A percentile compares a stretch with the other conserved stretches of the same genome.
Conservation (phyloP, 2,797 vertebrate genomes). For the Sitta carolinensis region DNA sequence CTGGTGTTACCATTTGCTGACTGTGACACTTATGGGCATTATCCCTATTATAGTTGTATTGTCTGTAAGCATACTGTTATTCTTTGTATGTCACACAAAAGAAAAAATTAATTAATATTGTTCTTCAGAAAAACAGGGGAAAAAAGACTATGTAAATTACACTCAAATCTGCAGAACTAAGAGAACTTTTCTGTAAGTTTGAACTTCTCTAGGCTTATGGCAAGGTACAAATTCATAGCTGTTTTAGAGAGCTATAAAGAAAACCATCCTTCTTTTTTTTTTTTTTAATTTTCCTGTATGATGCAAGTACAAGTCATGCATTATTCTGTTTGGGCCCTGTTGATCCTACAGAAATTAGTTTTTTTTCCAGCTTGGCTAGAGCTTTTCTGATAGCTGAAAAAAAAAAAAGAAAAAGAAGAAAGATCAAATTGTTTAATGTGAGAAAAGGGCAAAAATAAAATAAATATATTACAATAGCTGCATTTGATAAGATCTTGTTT, state of each 20-base stretch:
- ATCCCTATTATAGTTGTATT: not conserved
- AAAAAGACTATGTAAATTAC: not conserved
- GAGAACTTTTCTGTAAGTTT: not conserved
- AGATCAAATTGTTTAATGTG: not conserved
- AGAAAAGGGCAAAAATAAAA: not conserved
- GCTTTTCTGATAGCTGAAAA: not conserved
- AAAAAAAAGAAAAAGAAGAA: not conserved
- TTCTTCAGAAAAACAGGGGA: rapidly evolving
- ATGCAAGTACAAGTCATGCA: not conserved
- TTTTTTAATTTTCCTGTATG: not conserved
- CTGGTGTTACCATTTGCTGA: not conserved
- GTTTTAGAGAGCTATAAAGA: not conserved
- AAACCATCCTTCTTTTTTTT: not conserved
- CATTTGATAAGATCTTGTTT: not conserved
- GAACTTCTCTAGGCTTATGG: not conserved
- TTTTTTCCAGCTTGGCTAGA: not conserved
- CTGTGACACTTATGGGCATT: not conserved
- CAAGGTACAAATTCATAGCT: not conserved
- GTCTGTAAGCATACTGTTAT: not conserved
- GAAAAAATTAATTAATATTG: not conserved
- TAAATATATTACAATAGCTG: not conserved
- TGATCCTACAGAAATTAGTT: slow-evolving; percentile 3
- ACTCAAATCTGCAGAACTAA: not conserved
- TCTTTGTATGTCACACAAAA: not conserved
- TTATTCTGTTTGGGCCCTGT: not conserved